Base-by-base conservation (phyloP, 2,113 vertebrate genomes). In the Pelvicachromis taeniatus region DNA sequence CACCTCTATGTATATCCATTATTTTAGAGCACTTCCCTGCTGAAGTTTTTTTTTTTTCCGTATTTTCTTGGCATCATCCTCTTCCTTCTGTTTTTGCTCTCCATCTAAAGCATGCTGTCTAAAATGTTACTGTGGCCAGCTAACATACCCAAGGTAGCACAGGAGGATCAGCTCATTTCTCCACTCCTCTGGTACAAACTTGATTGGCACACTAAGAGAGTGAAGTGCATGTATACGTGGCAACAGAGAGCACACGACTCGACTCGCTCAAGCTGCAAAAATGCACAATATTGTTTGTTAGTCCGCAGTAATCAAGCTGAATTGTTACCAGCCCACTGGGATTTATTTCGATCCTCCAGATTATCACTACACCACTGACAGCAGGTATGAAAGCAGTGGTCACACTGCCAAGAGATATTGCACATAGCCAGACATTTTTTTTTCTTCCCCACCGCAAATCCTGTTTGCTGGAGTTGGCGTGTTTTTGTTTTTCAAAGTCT, bases 1-100 rank as follows among this genome's bases (percentile, higher is more conserved):
- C 92, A 89, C 93, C 82, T 90, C 83, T 89, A 86, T 81, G 45
- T 82, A 89, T 77, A 84, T 84, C 75, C 53, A 91, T 91, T 93
- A 85, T 92, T 89, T 89, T 50, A 85, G 81, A 91, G 85, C 81
- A 81, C 80, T 86, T 89, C 75, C 85, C 65, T 78, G 80, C 88
- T 73, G 35, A 85, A 83, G 59, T 78, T 85, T 78, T 84, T 85
- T 70, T 81, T 4, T 42, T 78, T 80, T 75, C 79, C 79, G 23
- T 65, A 78, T 90, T 90, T 89, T 80, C 87, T 83, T 92, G 89
- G 88, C 89, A 84, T 35, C 75, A 4, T 81, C 29, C 23, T 45
- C 54, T 40, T 84, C 82, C 77, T 90, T 83, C 78, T 79, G 59
- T 78, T 85, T 84, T 75, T 77, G 4, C 50, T 87, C 82, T 83